Percentiles rank a stretch among this genome's conserved stretches.
phyloP scores from a whole-genome alignment of 30 jellyfish, hydroid and myxozoan genomes.

The Turritopsis dohrnii region DNA sequence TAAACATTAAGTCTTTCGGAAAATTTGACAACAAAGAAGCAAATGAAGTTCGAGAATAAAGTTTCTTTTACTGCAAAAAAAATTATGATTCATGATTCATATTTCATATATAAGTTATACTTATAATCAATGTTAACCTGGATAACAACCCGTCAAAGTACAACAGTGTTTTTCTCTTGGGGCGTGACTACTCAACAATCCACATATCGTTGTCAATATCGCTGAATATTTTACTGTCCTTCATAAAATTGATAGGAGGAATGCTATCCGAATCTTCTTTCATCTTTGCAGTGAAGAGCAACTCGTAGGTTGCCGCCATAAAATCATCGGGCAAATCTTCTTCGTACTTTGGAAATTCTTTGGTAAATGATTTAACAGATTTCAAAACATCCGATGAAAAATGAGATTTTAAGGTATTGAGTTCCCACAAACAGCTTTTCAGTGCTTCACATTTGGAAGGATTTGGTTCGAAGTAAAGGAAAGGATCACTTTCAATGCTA shows the following conservation, averaged over 20 bases:
- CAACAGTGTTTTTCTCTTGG: no score
- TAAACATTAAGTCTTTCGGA: no score
- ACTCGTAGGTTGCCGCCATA: conserved; percentile 38
- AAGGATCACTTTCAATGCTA: conserved; percentile 52
- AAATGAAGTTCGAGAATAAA: no score
- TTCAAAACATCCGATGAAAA: conserved; percentile 57
- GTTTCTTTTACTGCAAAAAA: no score
- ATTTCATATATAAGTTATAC: no score
- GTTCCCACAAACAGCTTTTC: conserved; percentile 93
- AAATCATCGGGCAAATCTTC: conserved; percentile 43
- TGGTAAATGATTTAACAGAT: conserved; percentile 52
- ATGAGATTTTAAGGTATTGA: conserved; percentile 65
- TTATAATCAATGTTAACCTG: no score
- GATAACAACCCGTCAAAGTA: no score
- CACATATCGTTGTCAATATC: conserved; percentile 40
- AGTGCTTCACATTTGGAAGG: conserved; percentile 86
- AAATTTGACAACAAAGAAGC: no score
- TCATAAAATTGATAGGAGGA: conserved; percentile 45
- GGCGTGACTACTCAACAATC: conserved; percentile 64
- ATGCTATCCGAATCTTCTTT: conserved; percentile 21
- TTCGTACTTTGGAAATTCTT: conserved; percentile 51
- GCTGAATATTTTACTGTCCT: conserved; percentile 38
- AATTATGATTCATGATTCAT: no score
- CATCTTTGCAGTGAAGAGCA: conserved; percentile 42
- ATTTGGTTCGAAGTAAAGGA: conserved; percentile 43